Percentiles rank a stretch among this genome's conserved stretches.
These are phyloP conservation scores for Oreotrochilus melanogaster DNA, from an alignment of 2,113 vertebrate genomes.

Conservation along the genomic window DNA sequence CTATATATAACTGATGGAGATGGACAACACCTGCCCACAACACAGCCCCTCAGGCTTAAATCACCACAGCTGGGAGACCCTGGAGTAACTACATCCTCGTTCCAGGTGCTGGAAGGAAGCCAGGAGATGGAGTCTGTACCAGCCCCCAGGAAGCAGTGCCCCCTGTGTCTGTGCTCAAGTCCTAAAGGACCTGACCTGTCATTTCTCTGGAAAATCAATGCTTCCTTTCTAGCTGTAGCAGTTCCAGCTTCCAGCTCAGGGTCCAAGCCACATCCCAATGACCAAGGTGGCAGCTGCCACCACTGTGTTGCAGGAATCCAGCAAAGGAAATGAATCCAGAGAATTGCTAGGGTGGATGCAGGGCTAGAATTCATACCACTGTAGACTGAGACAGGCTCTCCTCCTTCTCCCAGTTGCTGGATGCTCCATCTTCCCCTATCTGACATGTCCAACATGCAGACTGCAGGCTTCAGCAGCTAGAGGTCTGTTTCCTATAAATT, in stretches of 20 bases:
- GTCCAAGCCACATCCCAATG: fast-evolving
- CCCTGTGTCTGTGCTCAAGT: background rate
- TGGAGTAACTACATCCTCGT: background rate
- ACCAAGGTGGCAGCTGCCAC: background rate
- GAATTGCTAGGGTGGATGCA: fast-evolving
- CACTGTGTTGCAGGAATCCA: fast-evolving
- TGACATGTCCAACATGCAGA: background rate
- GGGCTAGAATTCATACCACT: background rate
- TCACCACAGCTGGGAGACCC: background rate
- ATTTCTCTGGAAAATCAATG: fast-evolving
- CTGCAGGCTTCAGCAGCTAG: background rate
- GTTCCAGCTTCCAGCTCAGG: background rate
- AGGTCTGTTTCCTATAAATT: slow-evolving; percentile 45
- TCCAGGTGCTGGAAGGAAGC: background rate
- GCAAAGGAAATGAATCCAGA: background rate
- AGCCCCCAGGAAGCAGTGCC: background rate
- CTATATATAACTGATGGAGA: background rate
- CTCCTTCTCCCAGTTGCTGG: background rate
- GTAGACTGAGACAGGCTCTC: background rate
- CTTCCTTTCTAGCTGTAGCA: background rate
- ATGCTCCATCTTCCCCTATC: slow-evolving; percentile 1
- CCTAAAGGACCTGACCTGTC: background rate
- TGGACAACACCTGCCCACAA: background rate
- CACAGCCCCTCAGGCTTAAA: background rate
- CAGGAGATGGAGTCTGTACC: background rate